These are phyloP conservation scores for Zeugodacus cucurbitae DNA, from an alignment of 1,140 invertebrate species.

Conservation along the genomic window DNA sequence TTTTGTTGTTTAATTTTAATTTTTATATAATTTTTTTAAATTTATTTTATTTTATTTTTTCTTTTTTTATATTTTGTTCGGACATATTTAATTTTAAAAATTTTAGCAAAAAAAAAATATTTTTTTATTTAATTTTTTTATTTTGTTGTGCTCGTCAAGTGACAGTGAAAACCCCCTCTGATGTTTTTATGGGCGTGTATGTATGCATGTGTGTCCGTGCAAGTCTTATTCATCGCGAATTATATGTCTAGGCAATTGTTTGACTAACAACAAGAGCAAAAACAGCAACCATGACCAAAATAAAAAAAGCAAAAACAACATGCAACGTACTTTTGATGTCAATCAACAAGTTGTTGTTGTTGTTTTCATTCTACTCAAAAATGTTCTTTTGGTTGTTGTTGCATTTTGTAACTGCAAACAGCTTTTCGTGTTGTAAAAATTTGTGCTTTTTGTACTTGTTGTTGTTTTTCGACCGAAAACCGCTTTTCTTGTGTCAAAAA, in stretches of 20 bases:
- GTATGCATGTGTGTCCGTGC: neutral
- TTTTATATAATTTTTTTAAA: neutral
- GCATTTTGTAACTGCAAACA: too few species aligned
- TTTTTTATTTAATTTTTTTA: neutral
- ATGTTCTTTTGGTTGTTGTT: too few species aligned
- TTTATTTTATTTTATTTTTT: neutral
- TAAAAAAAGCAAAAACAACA: neutral
- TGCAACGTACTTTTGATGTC: neutral
- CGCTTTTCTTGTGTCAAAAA: too few species aligned
- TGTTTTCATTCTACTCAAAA: too few species aligned
- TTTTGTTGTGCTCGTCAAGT: neutral
- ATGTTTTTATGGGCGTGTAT: neutral
- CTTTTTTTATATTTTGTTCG: too few species aligned
- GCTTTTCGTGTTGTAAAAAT: too few species aligned
- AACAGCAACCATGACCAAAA: neutral
- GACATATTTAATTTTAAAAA: too few species aligned
- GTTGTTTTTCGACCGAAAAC: too few species aligned
- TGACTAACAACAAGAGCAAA: neutral
- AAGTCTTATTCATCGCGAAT: neutral
- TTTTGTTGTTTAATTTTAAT: neutral
- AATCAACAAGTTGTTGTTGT: neutral
- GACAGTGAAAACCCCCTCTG: neutral
- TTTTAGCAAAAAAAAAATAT: too few species aligned
- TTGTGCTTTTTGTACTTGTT: too few species aligned
- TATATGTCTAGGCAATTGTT: neutral